These are phyloP conservation scores for Lycocerus yunnanus DNA, from an alignment of 2,888 invertebrate species.

Conservation along the genomic window DNA sequence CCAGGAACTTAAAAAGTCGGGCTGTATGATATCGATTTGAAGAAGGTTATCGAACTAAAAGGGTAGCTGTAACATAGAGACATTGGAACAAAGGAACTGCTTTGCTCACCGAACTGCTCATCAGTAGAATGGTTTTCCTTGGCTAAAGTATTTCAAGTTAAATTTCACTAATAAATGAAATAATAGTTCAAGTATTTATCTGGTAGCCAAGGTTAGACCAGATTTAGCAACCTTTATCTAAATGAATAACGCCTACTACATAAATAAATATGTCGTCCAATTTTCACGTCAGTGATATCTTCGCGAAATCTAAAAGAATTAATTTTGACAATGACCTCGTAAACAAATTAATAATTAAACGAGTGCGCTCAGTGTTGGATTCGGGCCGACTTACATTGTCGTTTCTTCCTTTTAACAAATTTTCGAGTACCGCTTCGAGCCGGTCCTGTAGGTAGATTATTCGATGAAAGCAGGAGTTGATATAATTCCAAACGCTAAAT, in stretches of 20 bases:
- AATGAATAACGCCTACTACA: not conserved
- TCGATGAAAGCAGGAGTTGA: not conserved
- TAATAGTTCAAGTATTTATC: not conserved
- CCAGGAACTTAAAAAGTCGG: no score
- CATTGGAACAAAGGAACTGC: no score
- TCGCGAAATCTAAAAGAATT: not conserved
- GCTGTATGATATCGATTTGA: no score
- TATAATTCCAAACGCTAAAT: not conserved
- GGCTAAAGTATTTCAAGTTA: not conserved
- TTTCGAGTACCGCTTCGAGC: not conserved
- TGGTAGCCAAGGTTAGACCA: not conserved
- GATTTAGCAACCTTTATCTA: not conserved
- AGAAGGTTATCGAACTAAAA: no score
- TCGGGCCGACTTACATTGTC: not conserved
- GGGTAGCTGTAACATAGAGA: no score
- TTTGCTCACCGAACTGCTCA: no score
- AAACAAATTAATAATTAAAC: not conserved
- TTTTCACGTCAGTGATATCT: not conserved
- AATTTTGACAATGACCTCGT: constrained; percentile 2
- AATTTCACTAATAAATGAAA: not conserved
- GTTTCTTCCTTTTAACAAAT: not conserved
- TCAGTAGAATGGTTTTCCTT: not conserved
- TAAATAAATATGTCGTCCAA: not conserved
- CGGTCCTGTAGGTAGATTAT: not conserved
- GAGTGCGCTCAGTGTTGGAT: not conserved